Conservation (phyloP, 2,113 vertebrate species). For the Pygoscelis adeliae region DNA sequence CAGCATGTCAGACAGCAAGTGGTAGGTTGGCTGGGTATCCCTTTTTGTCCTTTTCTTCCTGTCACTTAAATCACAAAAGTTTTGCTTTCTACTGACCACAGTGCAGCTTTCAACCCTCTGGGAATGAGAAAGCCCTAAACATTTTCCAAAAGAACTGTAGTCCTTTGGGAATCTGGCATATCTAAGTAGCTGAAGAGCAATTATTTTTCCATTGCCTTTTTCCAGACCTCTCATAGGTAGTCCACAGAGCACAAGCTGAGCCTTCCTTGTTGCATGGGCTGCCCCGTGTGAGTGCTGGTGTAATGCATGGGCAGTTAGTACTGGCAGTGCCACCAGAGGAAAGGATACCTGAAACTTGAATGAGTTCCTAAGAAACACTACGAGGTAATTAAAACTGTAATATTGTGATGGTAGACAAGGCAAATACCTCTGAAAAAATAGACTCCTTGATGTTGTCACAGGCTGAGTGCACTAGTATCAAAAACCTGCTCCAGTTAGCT, state of each 20-base stretch:
- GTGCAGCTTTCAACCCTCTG: background rate
- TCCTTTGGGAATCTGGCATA: background rate
- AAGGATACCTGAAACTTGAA: background rate
- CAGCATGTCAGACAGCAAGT: background rate
- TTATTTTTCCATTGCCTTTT: background rate
- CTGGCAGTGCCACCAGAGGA: background rate
- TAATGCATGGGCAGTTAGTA: background rate
- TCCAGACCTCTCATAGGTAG: background rate
- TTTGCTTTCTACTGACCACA: background rate
- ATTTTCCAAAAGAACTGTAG: background rate
- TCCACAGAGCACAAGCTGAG: background rate
- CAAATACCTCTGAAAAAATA: background rate
- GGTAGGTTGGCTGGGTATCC: background rate
- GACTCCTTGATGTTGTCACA: background rate
- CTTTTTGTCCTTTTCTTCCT: background rate
- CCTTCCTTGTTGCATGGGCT: background rate
- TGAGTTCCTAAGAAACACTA: background rate
- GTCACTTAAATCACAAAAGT: background rate
- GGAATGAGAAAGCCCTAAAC: background rate
- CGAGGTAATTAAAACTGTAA: background rate
- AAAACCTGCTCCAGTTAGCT: background rate
- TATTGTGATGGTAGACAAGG: background rate
- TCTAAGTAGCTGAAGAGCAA: background rate
- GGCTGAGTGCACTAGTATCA: rapidly evolving
- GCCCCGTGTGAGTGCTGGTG: background rate